These are phyloP conservation scores for Electrophaes corylata DNA, from an alignment of 2,888 invertebrate species.

Conservation along the genomic window DNA sequence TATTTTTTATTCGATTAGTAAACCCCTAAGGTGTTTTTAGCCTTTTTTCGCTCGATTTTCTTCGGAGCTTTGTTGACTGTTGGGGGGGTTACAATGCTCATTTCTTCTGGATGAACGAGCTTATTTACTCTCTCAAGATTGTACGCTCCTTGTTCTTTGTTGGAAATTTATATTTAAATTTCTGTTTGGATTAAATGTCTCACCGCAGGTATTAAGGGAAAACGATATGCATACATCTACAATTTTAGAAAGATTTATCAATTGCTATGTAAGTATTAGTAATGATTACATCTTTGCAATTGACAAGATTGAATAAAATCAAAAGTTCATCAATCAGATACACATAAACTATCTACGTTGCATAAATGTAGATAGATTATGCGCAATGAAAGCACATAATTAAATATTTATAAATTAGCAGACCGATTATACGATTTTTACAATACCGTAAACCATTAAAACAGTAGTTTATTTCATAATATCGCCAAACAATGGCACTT, in stretches of 20 bases:
- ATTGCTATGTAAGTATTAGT: no score
- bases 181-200: constrained; percentile 20
- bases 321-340: no score
- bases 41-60: constrained; percentile 85
- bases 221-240: background rate
- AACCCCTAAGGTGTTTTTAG: constrained; percentile 86
- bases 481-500: background rate
- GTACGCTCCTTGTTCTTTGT: constrained; percentile 42
- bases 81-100: constrained; percentile 79
- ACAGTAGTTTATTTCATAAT: background rate
- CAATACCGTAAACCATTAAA: background rate
- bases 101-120: constrained; percentile 81
- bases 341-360: no score
- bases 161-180: constrained; percentile 32
- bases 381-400: no score
- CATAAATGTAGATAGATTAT: no score
- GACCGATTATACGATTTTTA: no score
- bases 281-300: no score
- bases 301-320: no score
- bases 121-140: constrained; percentile 71
- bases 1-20: constrained; percentile 86
- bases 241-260: no score
- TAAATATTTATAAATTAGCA: no score
- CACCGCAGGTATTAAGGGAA: background rate
- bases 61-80: constrained; percentile 84